A percentile compares a stretch with the other conserved stretches of the same genome.
Conservation (phyloP, 2,113 vertebrate species). For the Heterotilapia buettikoferi region DNA sequence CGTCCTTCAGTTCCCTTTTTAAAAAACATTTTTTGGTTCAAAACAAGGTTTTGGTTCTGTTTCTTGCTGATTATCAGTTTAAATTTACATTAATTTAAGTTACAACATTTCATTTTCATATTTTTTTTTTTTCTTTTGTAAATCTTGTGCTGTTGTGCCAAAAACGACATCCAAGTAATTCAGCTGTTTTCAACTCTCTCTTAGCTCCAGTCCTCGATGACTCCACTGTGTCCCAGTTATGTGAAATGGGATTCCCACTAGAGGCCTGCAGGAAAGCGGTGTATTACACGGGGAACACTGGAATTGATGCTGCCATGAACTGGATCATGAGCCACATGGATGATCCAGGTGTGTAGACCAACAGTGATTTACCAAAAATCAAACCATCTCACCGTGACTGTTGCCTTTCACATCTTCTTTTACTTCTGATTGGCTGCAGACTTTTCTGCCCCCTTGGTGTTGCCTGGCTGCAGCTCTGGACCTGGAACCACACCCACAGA, state of each 20-base stretch:
- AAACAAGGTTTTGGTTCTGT: not conserved
- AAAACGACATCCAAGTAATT: not conserved
- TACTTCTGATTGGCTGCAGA: slow-evolving; percentile 71
- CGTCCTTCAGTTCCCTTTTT: slow-evolving; percentile 36
- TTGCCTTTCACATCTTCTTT: not conserved
- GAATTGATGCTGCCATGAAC: slow-evolving; percentile 94
- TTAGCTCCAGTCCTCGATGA: slow-evolving; percentile 94
- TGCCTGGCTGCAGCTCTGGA: slow-evolving; percentile 86
- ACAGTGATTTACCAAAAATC: not conserved
- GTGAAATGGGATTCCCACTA: slow-evolving; percentile 97
- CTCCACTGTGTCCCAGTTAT: slow-evolving; percentile 90
- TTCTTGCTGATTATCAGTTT: not conserved
- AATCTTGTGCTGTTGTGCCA: not conserved
- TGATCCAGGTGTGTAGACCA: slow-evolving; percentile 82
- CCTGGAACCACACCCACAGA: slow-evolving; percentile 77
- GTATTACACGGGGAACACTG: slow-evolving; percentile 95
- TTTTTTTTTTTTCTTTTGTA: not conserved
- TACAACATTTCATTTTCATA: not conserved
- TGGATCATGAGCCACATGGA: slow-evolving; percentile 99
- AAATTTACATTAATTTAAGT: not conserved
- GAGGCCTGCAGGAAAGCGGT: slow-evolving; percentile 97
- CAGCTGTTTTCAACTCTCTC: not conserved
- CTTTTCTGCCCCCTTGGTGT: slow-evolving; percentile 88
- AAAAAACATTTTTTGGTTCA: not conserved
- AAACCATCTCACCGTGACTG: not conserved